Evolutionary conservation across 2,888 invertebrate genomes (phyloP).

Genomic region (Callyntrura guangdongensis): DNA sequence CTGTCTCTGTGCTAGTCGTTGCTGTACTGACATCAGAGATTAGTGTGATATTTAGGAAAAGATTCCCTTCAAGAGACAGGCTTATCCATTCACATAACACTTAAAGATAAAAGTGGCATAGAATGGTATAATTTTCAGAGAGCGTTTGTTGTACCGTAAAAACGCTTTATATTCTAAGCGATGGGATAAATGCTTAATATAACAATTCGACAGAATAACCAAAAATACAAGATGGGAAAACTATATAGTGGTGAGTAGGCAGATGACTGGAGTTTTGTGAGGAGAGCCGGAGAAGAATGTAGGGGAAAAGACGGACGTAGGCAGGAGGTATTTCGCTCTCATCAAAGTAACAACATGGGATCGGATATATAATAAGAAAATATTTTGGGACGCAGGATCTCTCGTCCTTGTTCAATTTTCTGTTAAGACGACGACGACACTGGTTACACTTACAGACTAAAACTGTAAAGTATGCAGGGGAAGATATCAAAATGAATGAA

Average conservation of each 20-base stretch:
- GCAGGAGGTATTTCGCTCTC: conserved; percentile 42
- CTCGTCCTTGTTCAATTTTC: conserved; percentile 55
- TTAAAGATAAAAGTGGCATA: conserved; percentile 64
- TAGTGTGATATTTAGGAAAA: conserved; percentile 34
- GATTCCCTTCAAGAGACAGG: conserved; percentile 21
- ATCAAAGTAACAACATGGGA: conserved; percentile 60
- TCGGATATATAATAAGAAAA: conserved; percentile 34
- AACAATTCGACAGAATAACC: background rate
- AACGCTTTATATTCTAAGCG: background rate
- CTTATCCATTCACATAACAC: conserved; percentile 64
- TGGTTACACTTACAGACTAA: conserved; percentile 62
- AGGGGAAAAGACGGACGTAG: background rate
- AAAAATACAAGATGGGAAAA: conserved; percentile 10
- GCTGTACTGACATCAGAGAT: background rate
- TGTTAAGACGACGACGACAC: conserved; percentile 35
- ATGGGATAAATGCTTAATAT: conserved; percentile 29
- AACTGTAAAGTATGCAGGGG: conserved; percentile 27
- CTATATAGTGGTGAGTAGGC: background rate
- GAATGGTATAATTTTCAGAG: conserved; percentile 21
- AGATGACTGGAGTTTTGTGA: background rate
- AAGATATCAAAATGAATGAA: background rate
- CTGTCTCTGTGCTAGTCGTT: background rate
- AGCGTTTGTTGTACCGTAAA: conserved; percentile 2
- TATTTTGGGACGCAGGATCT: conserved; percentile 34
- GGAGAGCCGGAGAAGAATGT: background rate